Conservation (phyloP, 1,140 invertebrate species). For the Belonocnema kinseyi region DNA sequence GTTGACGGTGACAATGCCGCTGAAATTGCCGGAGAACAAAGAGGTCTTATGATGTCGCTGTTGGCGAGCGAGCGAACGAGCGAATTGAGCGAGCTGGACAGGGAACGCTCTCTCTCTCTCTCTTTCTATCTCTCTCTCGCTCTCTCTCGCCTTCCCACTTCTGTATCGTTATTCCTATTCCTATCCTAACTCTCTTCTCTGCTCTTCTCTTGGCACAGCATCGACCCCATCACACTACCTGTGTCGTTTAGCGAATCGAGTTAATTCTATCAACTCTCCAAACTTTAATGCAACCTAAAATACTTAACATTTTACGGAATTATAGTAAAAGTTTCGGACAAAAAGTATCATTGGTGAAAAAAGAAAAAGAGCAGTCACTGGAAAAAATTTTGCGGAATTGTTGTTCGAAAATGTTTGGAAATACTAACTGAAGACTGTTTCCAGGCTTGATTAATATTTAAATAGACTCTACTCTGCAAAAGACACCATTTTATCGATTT, state of each 20-base stretch:
- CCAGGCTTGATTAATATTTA: too few species aligned
- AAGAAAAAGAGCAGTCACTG: too few species aligned
- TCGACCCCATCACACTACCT: conserved; percentile 3
- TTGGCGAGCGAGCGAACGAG: conserved; percentile 68
- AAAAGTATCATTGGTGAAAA: too few species aligned
- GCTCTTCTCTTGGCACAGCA: background rate
- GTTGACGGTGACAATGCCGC: conserved; percentile 76
- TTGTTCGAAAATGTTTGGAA: too few species aligned
- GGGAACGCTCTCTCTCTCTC: conserved; percentile 1
- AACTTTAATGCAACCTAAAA: background rate
- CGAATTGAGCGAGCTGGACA: conserved; percentile 61
- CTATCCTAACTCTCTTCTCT: background rate
- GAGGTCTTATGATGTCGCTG: conserved; percentile 76
- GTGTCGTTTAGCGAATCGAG: background rate
- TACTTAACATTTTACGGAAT: too few species aligned
- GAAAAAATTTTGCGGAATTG: too few species aligned
- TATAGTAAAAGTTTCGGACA: too few species aligned
- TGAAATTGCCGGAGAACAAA: conserved; percentile 77
- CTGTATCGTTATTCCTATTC: conserved; percentile 2
- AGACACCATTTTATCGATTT: too few species aligned
- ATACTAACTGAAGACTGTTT: too few species aligned
- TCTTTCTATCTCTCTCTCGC: too few species aligned
- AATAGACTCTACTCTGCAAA: too few species aligned
- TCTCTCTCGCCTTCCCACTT: background rate
- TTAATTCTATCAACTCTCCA: background rate